Evolutionary conservation across 2,113 vertebrate species (phyloP), one percentile per base, ranked within the genome.

Genomic region (Anoura caudifer): DNA sequence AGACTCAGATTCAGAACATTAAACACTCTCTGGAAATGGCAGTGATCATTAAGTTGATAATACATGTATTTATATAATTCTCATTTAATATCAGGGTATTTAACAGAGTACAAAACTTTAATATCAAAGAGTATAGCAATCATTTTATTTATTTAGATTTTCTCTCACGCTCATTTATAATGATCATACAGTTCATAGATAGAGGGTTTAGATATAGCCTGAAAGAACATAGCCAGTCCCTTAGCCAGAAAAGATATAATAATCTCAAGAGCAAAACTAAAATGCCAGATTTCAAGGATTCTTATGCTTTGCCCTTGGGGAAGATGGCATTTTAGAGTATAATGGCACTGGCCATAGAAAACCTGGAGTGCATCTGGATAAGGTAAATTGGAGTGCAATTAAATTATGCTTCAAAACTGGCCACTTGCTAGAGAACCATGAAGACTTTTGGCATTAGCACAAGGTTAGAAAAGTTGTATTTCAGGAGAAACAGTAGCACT

Each of bases 181-280:
- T 76, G 17, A 83, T 54, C 70, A 7, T 33, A 87, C 5, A 94
- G 4, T 11, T 87, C 43, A 61, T 15, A 47, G 28, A 41, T 2
- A 85, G 4, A 86, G 24, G 33, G 10, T 79, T 94, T 93, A 81
- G 47, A 17, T 56, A 33, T 33, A 47, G 26, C 7, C 9, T 50
- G 31, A 83, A 80, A 79, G 19, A 63, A 14, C 12, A 14, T 33
- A 76, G 47, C 16, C 38, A 82, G 33, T 15, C 81, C 3, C 59
- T 79, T 82, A 77, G 22, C 50, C 67, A 70, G 28, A 33, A 89
- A 91, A 70, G 38, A 17, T 79, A 87, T 33, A 59, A 61, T 59
- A 72, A 82, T 65, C 22, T 95, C 41, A 97, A 94, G 28, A 85
- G 14, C 17, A 87, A 95, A 88, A 75, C 22, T 61, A 80, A 87